Evolutionary conservation across 2,113 vertebrate species (phyloP).

Genomic region (Ciconia maguari): DNA sequence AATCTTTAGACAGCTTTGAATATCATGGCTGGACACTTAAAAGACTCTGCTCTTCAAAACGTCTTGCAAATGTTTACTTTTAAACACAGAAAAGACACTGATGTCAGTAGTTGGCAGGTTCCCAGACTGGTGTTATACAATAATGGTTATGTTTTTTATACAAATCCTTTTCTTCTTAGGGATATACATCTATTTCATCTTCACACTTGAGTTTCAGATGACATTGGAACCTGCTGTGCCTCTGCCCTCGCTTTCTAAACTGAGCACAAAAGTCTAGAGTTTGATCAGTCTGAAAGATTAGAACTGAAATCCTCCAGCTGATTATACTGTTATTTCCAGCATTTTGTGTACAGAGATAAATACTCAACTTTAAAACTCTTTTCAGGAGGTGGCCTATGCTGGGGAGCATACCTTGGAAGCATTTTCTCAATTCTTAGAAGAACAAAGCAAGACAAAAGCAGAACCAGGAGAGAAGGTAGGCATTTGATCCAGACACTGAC

Average conservation of each 20-base stretch:
- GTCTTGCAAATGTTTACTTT: not conserved
- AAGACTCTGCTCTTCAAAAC: not conserved
- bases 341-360: not conserved
- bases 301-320: not conserved
- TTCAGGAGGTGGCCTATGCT: conserved; percentile 65
- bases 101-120: not conserved
- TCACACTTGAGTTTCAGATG: not conserved
- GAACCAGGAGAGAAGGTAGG: conserved; percentile 56
- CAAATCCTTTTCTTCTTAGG: not conserved
- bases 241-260: not conserved
- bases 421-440: conserved; percentile 74
- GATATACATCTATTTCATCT: not conserved
- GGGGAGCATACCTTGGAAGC: conserved; percentile 63
- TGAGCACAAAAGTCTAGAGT: not conserved
- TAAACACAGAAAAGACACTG: not conserved
- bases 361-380: not conserved
- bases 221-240: not conserved
- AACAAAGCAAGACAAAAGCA: conserved; percentile 16
- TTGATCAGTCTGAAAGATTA: not conserved
- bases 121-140: not conserved
- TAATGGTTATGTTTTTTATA: not conserved
- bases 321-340: not conserved
- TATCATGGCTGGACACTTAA: not conserved
- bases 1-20: not conserved
- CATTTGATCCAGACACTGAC: not conserved